Evolutionary conservation across 2,113 vertebrate species (phyloP).

Genomic region (Gallinago undulata): DNA sequence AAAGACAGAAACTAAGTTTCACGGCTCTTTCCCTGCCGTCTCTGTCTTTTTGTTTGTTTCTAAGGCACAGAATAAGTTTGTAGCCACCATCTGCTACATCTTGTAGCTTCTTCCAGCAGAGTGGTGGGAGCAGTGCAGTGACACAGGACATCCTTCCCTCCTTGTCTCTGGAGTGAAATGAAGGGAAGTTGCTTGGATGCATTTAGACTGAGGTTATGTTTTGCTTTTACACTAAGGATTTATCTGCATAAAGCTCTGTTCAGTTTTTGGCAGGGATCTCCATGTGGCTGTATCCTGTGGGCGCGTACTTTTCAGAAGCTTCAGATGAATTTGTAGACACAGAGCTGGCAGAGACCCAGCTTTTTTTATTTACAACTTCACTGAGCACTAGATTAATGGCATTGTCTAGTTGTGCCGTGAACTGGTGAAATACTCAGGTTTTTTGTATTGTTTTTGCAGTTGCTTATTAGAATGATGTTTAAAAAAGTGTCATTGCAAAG

Average conservation of each 20-base stretch:
- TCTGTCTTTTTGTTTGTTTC: background rate
- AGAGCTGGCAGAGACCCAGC: background rate
- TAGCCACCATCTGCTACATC: background rate
- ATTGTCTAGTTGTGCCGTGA: background rate
- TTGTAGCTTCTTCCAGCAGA: background rate
- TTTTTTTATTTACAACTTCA: background rate
- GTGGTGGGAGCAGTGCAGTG: background rate
- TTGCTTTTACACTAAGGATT: background rate
- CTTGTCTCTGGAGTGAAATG: background rate
- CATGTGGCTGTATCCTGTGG: background rate
- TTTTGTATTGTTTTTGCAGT: background rate
- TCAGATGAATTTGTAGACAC: background rate
- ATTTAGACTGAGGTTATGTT: background rate
- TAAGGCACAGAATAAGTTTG: background rate
- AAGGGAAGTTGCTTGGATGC: background rate
- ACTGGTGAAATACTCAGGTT: background rate
- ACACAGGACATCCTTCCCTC: background rate
- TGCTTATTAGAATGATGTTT: background rate
- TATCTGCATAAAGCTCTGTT: background rate
- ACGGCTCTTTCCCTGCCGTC: too few species aligned
- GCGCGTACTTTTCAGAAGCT: background rate
- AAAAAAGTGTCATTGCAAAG: background rate
- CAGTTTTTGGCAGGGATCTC: background rate
- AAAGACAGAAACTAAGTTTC: background rate
- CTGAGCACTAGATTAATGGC: background rate